These are phyloP conservation scores for Hassar affinis DNA, from an alignment of 2,113 vertebrate genomes.

Conservation along the genomic window DNA sequence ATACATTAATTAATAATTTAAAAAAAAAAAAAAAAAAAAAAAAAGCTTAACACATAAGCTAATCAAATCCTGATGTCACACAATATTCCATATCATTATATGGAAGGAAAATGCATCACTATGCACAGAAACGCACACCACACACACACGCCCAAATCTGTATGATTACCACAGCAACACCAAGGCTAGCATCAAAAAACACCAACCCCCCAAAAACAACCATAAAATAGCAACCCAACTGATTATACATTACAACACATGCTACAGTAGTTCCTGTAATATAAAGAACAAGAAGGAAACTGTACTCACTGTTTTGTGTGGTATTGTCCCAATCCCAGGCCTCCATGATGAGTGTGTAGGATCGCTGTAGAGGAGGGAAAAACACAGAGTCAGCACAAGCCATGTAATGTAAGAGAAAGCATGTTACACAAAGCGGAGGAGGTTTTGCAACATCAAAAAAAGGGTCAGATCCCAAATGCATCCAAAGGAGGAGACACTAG, in stretches of 20 bases:
- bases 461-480: slow-evolving; percentile 23
- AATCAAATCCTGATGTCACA: background rate
- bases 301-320: slow-evolving; percentile 84
- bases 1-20: too few relatives aligned
- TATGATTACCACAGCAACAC: background rate
- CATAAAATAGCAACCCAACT: background rate
- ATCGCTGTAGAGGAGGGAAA: slow-evolving; percentile 75
- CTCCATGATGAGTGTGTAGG: slow-evolving; percentile 87
- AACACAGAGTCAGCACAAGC: background rate
- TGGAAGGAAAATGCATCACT: background rate
- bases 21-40: too few relatives aligned
- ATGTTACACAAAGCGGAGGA: background rate
- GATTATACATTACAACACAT: background rate
- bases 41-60: too few relatives aligned
- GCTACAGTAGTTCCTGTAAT: background rate
- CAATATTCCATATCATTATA: background rate
- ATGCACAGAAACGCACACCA: background rate
- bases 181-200: background rate
- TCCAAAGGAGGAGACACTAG: background rate
- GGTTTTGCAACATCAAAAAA: background rate
- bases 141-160: background rate
- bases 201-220: background rate
- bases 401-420: background rate
- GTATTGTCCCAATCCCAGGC: slow-evolving; percentile 96
- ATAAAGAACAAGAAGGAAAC: slow-evolving; percentile 7